Base-by-base conservation (phyloP, 1,140 invertebrate genomes). In the Protaetia brevitarsis region DNA sequence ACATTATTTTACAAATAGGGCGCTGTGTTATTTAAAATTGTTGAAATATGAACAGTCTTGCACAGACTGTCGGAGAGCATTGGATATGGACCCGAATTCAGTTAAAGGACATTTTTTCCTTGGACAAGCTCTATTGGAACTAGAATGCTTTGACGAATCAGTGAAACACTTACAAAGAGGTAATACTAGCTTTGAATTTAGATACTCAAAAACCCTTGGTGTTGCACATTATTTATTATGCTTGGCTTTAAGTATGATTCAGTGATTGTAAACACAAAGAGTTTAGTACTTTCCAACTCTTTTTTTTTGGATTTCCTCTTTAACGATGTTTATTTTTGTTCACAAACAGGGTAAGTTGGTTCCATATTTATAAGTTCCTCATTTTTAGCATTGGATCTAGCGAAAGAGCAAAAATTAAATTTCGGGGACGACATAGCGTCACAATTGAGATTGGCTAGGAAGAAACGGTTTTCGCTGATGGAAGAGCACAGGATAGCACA, bases 51-150 rank as follows among this genome's bases (percentile, higher is more conserved):
- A 96, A 45, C 83, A 88, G 2, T 91, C 93, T 2, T 89, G 91
- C 75, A 91, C 94, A 72, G 96, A 98, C 76, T 96, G 93, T 77
- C 84, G 90, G 60, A 82, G 90, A 34, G 93, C 94, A 2, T 78
- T 96, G 11, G 94, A 96, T 72, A 87, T 95, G 71, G 94, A 96
- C 77, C 85, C 87, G 0, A 91, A 88, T 75, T 82, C 93, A 64
- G 90, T 98, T 1, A 98, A 99, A 77, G 96, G 93, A 2, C 96
- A 98, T 75, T 98, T 97, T 79, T 98, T 98, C n/a, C 79, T 97
- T 56, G 96, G 97, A 16, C 89, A 96, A 76, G 93, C 94, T 13
- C 80, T 97, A 0, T 77, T 84, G 8, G 96, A 98, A 82, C 80
- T 91, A 66, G 92, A 93, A 72, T 85, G 86, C 41, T 93, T 90